Percentiles rank a stretch among this genome's conserved stretches.
These are phyloP conservation scores for Mesorhabditis spiculigera DNA, from an alignment of 2,888 invertebrate genomes.

Conservation along the genomic window DNA sequence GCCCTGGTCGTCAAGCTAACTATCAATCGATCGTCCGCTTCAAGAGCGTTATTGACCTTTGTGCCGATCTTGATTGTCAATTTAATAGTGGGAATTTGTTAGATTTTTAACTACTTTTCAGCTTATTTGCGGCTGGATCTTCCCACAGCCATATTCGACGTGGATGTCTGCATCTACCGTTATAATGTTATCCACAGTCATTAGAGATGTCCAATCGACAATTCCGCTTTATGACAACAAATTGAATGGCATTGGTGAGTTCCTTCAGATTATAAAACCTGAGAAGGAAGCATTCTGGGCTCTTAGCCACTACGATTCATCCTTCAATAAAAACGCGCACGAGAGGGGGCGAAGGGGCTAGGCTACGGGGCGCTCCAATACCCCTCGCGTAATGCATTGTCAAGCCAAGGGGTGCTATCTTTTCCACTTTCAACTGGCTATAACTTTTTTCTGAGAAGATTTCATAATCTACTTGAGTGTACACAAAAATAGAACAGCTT, in stretches of 20 bases:
- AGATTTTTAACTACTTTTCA: background rate
- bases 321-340: no score
- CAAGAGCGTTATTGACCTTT: background rate
- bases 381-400: no score
- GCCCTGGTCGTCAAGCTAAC: background rate
- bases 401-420: no score
- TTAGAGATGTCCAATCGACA: background rate
- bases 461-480: no score
- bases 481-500: no score
- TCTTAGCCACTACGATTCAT: no score
- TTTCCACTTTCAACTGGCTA: no score
- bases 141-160: background rate
- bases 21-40: background rate
- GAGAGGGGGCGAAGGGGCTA: no score
- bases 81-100: background rate
- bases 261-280: background rate
- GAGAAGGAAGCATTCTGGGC: no score
- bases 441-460: no score
- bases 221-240: background rate
- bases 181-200: background rate
- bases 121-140: background rate
- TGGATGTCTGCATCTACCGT: background rate
- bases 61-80: background rate
- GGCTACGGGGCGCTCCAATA: no score
- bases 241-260: background rate